Base-by-base conservation (phyloP, 1,140 invertebrate genomes). In the Latrodectus geometricus region DNA sequence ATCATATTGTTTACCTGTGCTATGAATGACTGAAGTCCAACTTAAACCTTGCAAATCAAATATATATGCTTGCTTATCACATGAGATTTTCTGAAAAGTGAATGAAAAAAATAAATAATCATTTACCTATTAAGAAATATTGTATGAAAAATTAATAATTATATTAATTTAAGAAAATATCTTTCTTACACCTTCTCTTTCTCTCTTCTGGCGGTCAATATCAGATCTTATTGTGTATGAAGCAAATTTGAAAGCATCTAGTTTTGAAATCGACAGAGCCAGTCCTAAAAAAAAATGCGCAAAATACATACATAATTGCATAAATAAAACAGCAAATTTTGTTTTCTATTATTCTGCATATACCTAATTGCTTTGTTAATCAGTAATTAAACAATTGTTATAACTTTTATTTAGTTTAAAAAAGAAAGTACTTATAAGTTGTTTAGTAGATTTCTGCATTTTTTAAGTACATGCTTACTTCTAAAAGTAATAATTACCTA, bases 51-150 rank as follows among this genome's bases (percentile, higher is more conserved):
- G 8, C 20, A 79, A 50, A 79, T 79, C 77, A 79, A 79, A 79
- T 66, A 79, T 69, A 50, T 79, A 79, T 17, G 68, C 77, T 68
- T 79, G 77, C 68, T 69, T 79, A 52, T 79, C 54, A 9, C 77
- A 79, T 9, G 68, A 48, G 9, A 49, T 49, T 66, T 79, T 35
- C 77, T 79, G 20, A 14, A 79, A 78, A 23, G 9, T 61, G 17
- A 15, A 23, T 14, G 48, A 65, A 65, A 78, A 79, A 69, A 69
- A 12, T 15, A 5, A 61, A 35, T 35, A 20, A 11, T 8, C 9
- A 74, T n/a, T n/a, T 7, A 14, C 3, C 61, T 15, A 65, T 15
- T n/a, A 65, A 65, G 61, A 69, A 69, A 23, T 9, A 23, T 21
- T 11, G 12, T 69, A 4, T 69, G 17, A 11, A 11, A 61, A 8